Evolutionary conservation across 2,113 vertebrate genomes (phyloP).

Genomic region (Accipiter virgatus): DNA sequence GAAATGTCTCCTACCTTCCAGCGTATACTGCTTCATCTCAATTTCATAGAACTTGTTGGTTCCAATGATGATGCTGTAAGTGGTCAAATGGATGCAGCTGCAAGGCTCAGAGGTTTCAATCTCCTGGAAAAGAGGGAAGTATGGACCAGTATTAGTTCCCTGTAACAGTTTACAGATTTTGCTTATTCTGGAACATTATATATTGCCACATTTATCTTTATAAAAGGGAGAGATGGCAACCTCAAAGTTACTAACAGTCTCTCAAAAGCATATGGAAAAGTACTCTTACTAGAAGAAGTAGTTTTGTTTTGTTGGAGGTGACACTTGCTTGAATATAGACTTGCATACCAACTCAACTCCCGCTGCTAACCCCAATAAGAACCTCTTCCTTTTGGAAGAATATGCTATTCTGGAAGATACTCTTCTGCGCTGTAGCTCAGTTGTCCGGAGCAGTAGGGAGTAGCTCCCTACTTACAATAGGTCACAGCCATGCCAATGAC

Average conservation of each 20-base stretch:
- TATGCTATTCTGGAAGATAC: neutral
- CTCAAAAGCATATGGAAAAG: neutral
- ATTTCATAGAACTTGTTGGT: slow-evolving; percentile 99
- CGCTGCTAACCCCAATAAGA: neutral
- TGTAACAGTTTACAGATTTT: neutral
- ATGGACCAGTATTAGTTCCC: neutral
- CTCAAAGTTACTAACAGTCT: neutral
- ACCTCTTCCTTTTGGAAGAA: neutral
- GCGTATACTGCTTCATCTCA: slow-evolving; percentile 98
- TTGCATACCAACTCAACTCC: neutral
- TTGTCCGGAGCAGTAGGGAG: neutral
- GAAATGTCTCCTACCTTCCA: slow-evolving; percentile 81
- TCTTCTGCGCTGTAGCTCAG: neutral
- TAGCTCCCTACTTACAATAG: neutral
- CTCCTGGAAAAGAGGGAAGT: slow-evolving; percentile 77
- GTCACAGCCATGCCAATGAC: neutral
- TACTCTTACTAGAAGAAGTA: neutral
- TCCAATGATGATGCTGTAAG: slow-evolving; percentile 96
- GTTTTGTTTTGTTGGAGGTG: neutral
- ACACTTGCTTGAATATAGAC: neutral
- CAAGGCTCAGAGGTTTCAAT: slow-evolving; percentile 98
- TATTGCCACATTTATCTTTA: neutral
- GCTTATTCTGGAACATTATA: neutral
- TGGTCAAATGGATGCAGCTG: slow-evolving; percentile 97
- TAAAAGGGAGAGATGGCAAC: neutral